A percentile compares a stretch with the other conserved stretches of the same genome.
These are phyloP conservation scores for Hypsopygia costalis DNA, from an alignment of 2,888 invertebrate genomes.

Conservation along the genomic window DNA sequence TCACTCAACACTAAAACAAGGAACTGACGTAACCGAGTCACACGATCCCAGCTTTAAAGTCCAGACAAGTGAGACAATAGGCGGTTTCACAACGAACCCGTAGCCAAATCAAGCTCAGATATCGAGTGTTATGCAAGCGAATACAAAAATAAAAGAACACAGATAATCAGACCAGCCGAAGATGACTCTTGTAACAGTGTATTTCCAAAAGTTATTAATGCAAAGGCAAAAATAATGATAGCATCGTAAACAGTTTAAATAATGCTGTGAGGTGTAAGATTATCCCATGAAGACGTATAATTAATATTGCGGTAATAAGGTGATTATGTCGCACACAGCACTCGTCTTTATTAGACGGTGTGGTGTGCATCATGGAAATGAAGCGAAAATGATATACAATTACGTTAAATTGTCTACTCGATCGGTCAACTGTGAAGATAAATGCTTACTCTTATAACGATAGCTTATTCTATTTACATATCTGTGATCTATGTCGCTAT, in stretches of 20 bases:
- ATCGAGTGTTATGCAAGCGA: slow-evolving; percentile 27
- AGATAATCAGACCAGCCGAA: slow-evolving; percentile 3
- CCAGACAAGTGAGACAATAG: slow-evolving; percentile 35
- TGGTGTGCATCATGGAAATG: background rate
- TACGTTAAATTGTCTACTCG: background rate
- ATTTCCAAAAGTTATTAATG: background rate
- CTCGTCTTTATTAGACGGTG: background rate
- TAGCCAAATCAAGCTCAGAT: slow-evolving; percentile 29
- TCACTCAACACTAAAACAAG: slow-evolving; percentile 36
- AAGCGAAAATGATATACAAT: background rate
- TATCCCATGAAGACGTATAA: background rate
- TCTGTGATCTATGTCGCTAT: too few relatives aligned
- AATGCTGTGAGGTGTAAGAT: background rate
- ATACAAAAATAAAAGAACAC: slow-evolving; percentile 26
- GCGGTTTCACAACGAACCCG: slow-evolving; percentile 30
- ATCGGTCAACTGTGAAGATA: background rate
- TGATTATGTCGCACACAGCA: background rate
- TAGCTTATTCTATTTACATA: background rate
- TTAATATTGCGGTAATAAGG: background rate
- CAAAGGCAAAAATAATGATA: background rate
- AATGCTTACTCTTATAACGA: background rate
- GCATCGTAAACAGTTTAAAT: background rate
- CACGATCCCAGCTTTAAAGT: slow-evolving; percentile 19
- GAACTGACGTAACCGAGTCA: slow-evolving; percentile 37
- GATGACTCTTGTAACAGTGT: slow-evolving; percentile 4